A percentile compares a stretch with the other conserved stretches of the same genome.
Conservation (phyloP, 2,113 vertebrate species). For the Gambusia holbrooki region DNA sequence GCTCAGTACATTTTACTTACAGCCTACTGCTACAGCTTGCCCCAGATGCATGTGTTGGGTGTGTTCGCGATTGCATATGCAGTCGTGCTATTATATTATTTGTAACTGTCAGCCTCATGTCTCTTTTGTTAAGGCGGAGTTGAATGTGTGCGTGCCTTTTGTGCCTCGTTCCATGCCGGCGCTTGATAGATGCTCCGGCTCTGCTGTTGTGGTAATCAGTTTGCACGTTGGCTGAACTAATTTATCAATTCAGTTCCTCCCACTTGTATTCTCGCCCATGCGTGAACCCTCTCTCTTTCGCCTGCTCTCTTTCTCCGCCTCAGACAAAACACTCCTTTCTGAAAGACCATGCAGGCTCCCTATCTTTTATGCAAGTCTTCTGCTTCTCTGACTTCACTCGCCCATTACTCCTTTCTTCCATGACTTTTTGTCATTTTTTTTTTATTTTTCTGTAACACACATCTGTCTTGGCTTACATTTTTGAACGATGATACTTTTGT, state of each 20-base stretch:
- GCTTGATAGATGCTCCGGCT: slow-evolving; percentile 71
- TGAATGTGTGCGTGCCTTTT: slow-evolving; percentile 40
- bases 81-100: slow-evolving; percentile 56
- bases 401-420: slow-evolving; percentile 34
- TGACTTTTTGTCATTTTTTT: slow-evolving; percentile 33
- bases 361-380: slow-evolving; percentile 71
- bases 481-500: slow-evolving; percentile 50
- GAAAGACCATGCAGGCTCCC: slow-evolving; percentile 51
- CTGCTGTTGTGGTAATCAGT: slow-evolving; percentile 76
- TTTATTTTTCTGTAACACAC: slow-evolving; percentile 41
- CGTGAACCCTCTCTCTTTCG: slow-evolving; percentile 57
- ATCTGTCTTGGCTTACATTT: slow-evolving; percentile 59
- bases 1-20: slow-evolving; percentile 80
- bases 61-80: slow-evolving; percentile 45
- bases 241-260: slow-evolving; percentile 80
- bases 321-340: slow-evolving; percentile 61
- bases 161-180: slow-evolving; percentile 52
- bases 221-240: slow-evolving; percentile 77
- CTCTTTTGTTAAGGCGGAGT: slow-evolving; percentile 47
- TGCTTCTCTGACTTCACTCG: slow-evolving; percentile 51
- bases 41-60: slow-evolving; percentile 69
- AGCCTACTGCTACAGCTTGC: slow-evolving; percentile 73
- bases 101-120: slow-evolving; percentile 58
- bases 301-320: slow-evolving; percentile 32
- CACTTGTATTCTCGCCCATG: slow-evolving; percentile 74